phyloP scores from a whole-genome alignment of 2,888 invertebrate genomes.

The Lasioglossum figueresi region DNA sequence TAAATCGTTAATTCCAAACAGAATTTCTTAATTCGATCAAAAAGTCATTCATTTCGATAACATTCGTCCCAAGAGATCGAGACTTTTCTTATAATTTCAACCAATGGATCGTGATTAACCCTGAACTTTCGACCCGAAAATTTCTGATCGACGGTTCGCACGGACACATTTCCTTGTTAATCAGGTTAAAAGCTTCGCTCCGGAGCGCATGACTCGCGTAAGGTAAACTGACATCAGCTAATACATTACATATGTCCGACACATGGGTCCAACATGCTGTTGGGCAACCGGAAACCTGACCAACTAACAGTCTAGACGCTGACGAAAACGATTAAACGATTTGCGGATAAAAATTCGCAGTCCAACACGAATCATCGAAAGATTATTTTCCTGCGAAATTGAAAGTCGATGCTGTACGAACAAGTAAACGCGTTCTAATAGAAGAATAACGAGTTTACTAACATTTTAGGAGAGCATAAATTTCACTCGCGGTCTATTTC shows the following conservation, averaged over 20 bases:
- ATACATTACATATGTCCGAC: conserved; percentile 19
- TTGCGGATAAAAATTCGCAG: not conserved
- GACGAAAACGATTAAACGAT: conserved; percentile 36
- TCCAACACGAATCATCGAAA: not conserved
- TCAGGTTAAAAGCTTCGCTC: conserved; percentile 13
- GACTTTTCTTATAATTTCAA: not conserved
- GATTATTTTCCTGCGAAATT: not conserved
- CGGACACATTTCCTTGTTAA: conserved; percentile 1
- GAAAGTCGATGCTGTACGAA: not conserved
- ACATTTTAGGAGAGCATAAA: not conserved
- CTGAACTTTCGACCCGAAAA: not conserved
- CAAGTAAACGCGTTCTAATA: not conserved
- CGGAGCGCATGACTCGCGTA: not conserved
- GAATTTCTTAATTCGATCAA: not conserved
- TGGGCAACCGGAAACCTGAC: conserved; percentile 58
- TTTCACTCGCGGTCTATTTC: not conserved
- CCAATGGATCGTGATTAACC: not conserved
- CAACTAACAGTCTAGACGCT: conserved; percentile 44
- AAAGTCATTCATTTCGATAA: not conserved
- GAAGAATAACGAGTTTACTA: not conserved
- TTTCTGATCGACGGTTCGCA: not conserved
- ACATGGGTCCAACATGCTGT: conserved; percentile 28
- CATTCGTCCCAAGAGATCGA: not conserved
- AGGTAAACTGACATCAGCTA: conserved; percentile 27
- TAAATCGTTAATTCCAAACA: not conserved